phyloP scores from a whole-genome alignment of 2,797 vertebrate species.

The Choloepus didactylus region DNA sequence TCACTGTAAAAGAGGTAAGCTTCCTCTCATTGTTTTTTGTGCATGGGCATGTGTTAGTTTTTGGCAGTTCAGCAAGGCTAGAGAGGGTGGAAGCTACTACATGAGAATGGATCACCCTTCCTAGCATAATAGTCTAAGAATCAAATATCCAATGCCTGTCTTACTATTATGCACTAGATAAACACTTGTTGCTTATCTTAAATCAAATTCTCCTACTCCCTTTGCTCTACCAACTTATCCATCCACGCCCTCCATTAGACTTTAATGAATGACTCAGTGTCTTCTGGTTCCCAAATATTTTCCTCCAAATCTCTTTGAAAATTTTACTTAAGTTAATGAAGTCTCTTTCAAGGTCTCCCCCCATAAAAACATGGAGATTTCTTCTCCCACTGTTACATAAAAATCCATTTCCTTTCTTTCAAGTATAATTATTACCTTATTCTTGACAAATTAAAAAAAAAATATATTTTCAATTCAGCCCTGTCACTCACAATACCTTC shows the following conservation, averaged over 20 bases:
- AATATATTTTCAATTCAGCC: neutral
- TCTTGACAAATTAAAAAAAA: neutral
- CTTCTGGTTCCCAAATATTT: neutral
- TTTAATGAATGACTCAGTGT: neutral
- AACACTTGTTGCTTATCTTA: neutral
- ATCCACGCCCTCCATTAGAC: accelerated
- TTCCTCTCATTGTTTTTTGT: neutral
- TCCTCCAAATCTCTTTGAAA: neutral
- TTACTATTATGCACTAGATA: neutral
- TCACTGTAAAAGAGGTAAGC: neutral
- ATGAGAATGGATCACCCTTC: neutral
- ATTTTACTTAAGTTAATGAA: neutral
- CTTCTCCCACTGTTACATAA: neutral
- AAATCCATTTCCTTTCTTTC: slow-evolving; percentile 35
- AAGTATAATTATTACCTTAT: neutral
- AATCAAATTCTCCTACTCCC: neutral
- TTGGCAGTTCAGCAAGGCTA: neutral
- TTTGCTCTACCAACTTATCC: neutral
- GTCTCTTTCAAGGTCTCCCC: neutral
- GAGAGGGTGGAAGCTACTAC: neutral
- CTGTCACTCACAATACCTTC: neutral
- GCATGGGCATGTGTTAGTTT: accelerated
- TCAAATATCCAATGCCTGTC: neutral
- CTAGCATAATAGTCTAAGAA: neutral
- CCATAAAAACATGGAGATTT: too few species aligned